A percentile compares a stretch with the other conserved stretches of the same genome.
Conservation (phyloP, 2,888 invertebrate species). For the Malachius bipustulatus region DNA sequence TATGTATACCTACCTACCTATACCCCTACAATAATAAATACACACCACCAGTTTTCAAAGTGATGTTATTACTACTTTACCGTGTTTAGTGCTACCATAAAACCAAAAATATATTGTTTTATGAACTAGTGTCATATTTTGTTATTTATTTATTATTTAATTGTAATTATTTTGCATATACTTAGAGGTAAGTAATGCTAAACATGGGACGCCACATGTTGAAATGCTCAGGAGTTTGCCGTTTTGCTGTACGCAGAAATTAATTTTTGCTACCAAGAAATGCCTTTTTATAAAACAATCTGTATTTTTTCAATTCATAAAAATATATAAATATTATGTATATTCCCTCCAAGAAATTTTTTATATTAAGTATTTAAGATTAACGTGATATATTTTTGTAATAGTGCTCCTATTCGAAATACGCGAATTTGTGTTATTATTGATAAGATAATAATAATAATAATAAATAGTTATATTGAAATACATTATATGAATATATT, state of each 20-base stretch:
- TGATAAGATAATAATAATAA: constrained; percentile 33
- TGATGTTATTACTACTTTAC: constrained; percentile 8
- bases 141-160: constrained; percentile 21
- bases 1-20: too few species aligned
- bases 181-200: constrained; percentile 21
- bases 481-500: constrained; percentile 22
- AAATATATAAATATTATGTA: too few species aligned
- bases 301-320: constrained; percentile 24
- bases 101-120: constrained; percentile 28
- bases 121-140: constrained; percentile 23
- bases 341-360: constrained; percentile 35
- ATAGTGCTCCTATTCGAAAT: constrained; percentile 32
- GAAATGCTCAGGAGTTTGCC: constrained; percentile 24
- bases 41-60: too few species aligned
- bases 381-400: constrained; percentile 29
- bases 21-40: too few species aligned
- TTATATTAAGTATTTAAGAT: constrained; percentile 27
- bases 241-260: constrained; percentile 23
- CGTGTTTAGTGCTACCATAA: constrained; percentile 7
- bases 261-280: constrained; percentile 30
- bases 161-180: constrained; percentile 17
- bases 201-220: constrained; percentile 23
- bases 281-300: constrained; percentile 28
- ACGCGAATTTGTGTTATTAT: constrained; percentile 40
- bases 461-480: constrained; percentile 18